Evolutionary conservation across 1,140 invertebrate genomes (phyloP).

Genomic region (Philaenus spumarius): DNA sequence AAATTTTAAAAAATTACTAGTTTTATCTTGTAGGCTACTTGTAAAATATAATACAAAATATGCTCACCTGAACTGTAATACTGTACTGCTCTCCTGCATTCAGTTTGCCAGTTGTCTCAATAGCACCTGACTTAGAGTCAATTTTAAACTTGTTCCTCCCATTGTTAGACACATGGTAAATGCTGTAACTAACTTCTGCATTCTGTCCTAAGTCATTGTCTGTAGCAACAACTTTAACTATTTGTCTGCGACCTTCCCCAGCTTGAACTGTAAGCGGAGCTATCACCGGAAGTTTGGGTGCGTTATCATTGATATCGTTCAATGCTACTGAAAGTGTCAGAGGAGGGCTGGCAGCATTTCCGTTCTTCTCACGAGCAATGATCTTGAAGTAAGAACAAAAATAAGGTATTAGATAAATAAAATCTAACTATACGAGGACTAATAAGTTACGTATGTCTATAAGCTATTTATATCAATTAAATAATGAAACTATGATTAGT

Average conservation of each 20-base stretch:
- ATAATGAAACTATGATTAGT: too few relatives aligned
- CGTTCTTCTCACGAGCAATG: constrained; percentile 72
- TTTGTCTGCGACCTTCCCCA: constrained; percentile 63
- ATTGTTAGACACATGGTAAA: constrained; percentile 86
- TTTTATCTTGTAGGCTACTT: too few relatives aligned
- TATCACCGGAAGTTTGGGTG: constrained; percentile 66
- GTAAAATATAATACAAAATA: too few relatives aligned
- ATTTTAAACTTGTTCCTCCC: constrained; percentile 79
- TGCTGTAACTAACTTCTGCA: constrained; percentile 71
- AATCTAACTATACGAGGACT: too few relatives aligned
- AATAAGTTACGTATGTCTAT: too few relatives aligned
- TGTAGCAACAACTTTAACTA: constrained; percentile 71
- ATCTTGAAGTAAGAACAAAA: too few relatives aligned
- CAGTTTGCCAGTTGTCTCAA: constrained; percentile 55
- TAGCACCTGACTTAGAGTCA: constrained; percentile 66
- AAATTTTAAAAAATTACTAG: too few relatives aligned
- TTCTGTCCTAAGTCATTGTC: constrained; percentile 82
- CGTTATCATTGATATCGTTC: constrained; percentile 80
- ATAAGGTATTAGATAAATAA: too few relatives aligned
- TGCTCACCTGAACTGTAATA: constrained; percentile 74
- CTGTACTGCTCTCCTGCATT: constrained; percentile 83
- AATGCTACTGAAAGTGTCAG: constrained; percentile 68
- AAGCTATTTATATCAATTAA: too few relatives aligned
- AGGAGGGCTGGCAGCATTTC: constrained; percentile 71
- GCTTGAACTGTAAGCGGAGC: constrained; percentile 71